Evolutionary conservation across 2,888 invertebrate genomes (phyloP), one percentile per base, ranked within the genome.

Genomic region (Apodemia zela): DNA sequence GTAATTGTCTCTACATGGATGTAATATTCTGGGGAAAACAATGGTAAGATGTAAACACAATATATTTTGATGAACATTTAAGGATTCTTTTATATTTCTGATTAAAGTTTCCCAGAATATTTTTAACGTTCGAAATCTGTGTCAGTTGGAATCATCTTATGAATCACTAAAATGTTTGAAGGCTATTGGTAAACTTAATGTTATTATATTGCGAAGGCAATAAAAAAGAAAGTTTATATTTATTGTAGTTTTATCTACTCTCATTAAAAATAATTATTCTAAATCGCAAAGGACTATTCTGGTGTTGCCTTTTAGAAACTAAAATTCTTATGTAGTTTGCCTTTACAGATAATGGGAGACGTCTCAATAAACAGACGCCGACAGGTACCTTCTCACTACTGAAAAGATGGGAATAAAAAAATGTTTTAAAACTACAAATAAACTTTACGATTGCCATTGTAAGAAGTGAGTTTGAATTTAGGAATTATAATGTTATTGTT

Each of bases 361-460:
- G 64, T 67, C 68, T 65, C 62, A 72, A 68, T 70, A 68, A 67
- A 54, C 54, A 21, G 21, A 54, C 54, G 54, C 25, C 54, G 54
- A 54, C 54, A 54, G 69, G 70, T 72, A 71, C 73, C 69, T 72
- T 73, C 70, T 69, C 71, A 69, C 65, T 68, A 70, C 69, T 69
- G 72, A 68, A 75, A 65, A 72, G 72, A 74, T 70, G 68, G 72
- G 71, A 71, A 75, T 73, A 74, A 75, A 79, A 73, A 66, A 72
- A n/a, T 69, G 72, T 76, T 77, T 77, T 77, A 75, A 80, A 79
- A 72, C 68, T 75, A 72, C 74, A 65, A 82, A 83, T 86, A 84
- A 80, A 77, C 64, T 87, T 87, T 86, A 88, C 84, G 73, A 74
- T 73, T 65, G 64, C 71, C 70, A 77, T 85, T 84, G 82, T 85